Conservation (phyloP, 2,888 invertebrate genomes). For the Hypomecis atomaria region DNA sequence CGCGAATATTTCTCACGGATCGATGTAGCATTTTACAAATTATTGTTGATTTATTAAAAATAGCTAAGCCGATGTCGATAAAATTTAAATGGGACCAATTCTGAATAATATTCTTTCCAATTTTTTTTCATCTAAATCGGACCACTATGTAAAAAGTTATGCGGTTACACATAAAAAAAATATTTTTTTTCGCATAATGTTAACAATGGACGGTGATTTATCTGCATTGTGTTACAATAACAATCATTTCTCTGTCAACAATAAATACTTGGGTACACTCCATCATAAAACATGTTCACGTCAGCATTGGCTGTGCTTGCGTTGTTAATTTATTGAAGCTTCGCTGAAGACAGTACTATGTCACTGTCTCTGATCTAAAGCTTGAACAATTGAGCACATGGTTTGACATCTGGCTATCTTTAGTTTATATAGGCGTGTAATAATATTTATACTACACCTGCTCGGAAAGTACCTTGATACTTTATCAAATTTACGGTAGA, state of each 20-base stretch:
- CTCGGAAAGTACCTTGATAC: too few relatives aligned
- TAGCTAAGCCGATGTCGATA: too few relatives aligned
- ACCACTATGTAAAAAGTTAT: too few relatives aligned
- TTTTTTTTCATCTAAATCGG: too few relatives aligned
- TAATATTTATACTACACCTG: too few relatives aligned
- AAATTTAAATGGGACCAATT: too few relatives aligned
- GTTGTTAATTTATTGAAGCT: slow-evolving; percentile 40
- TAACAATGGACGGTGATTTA: not conserved
- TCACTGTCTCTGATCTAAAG: not conserved
- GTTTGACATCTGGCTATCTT: not conserved
- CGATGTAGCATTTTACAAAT: too few relatives aligned
- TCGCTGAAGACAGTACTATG: not conserved
- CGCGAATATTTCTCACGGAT: not conserved
- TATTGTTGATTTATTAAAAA: too few relatives aligned
- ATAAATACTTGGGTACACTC: slow-evolving; percentile 33
- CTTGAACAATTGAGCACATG: not conserved
- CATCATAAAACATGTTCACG: slow-evolving; percentile 43
- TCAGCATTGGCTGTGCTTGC: slow-evolving; percentile 39
- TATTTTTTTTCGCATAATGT: too few relatives aligned
- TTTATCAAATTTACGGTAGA: too few relatives aligned
- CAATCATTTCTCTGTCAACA: slow-evolving; percentile 21
- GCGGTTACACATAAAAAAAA: too few relatives aligned
- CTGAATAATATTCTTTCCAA: too few relatives aligned
- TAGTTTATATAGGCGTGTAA: not conserved
- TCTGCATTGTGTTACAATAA: slow-evolving; percentile 4